Base-by-base conservation (phyloP, 2,888 invertebrate genomes). In the Leucania comma region DNA sequence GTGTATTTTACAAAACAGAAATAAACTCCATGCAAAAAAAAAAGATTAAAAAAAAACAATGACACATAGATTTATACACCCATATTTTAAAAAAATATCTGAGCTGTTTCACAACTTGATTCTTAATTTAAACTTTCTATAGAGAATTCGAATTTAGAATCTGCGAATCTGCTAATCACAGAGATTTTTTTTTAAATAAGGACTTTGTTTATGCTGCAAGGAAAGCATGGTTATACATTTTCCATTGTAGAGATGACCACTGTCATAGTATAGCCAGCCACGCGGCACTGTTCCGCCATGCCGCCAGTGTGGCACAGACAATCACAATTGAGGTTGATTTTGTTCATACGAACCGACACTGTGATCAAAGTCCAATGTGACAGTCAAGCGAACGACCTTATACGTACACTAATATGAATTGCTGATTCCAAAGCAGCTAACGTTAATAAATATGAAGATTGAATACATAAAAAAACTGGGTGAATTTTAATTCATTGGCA, bases 321-420 rank as follows among this genome's bases (percentile, higher is more conserved):
- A 90, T 90, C 88, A 89, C 90, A 91, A 90, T 90, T 88, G 89
- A 87, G 89, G 90, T 90, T 89, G 86, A 88, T 89, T 83, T 85
- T 87, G 82, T 84, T 80, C 72, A 81, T 74, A 80, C 62, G 75
- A 82, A 80, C 74, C 70, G 78, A 76, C 78, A 85, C 83, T 75
- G 60, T 68, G 88, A 54, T 48, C 91, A 90, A 91, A 91, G 91
- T 91, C 88, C 91, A 79, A 51, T 58, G 12, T 61, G 75, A 69
- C 63, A 72, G 68, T 62, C 53, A 68, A 79, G 84, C 87, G 82
- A 86, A 84, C 85, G 87, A 87, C 86, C 88, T 86, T 79, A 72
- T 66, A 60, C 75, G 26, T 68, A 63, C 26, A 73, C 78, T 85
- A 77, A 87, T 89, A 86, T 76, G 86, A 88, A 87, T 85, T 86